These are phyloP conservation scores for Ceyx melanurus DNA, from an alignment of 2,113 vertebrate genomes.

Conservation along the genomic window DNA sequence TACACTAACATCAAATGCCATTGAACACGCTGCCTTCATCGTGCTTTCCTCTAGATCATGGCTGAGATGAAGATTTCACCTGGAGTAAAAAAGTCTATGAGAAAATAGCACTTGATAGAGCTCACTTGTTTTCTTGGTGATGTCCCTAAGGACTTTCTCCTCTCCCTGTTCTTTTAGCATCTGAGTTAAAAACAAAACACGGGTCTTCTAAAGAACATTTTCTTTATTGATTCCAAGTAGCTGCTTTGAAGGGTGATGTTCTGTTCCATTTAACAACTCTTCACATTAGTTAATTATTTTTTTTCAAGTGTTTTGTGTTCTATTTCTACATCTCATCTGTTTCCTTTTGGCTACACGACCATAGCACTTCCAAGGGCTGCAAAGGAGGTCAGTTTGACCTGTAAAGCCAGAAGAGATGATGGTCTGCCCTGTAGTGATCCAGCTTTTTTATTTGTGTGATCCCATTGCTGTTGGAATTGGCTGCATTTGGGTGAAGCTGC, in stretches of 20 bases:
- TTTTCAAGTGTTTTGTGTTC: background rate
- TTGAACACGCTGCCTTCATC: background rate
- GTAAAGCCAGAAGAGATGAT: background rate
- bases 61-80: background rate
- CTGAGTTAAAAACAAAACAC: background rate
- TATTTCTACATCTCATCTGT: background rate
- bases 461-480: background rate
- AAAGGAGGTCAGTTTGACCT: background rate
- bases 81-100: background rate
- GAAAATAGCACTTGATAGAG: background rate
- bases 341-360: background rate
- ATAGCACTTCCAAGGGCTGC: background rate
- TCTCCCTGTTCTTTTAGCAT: background rate
- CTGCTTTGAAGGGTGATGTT: background rate
- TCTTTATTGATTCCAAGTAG: background rate
- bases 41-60: background rate
- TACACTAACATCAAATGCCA: background rate
- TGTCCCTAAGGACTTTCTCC: background rate
- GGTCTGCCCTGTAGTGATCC: background rate
- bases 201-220: background rate
- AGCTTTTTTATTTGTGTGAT: background rate
- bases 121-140: background rate
- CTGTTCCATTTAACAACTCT: background rate
- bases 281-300: background rate
- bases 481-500: background rate